phyloP scores from a whole-genome alignment of 2,113 vertebrate genomes.

The Leptobrachium leishanense region DNA sequence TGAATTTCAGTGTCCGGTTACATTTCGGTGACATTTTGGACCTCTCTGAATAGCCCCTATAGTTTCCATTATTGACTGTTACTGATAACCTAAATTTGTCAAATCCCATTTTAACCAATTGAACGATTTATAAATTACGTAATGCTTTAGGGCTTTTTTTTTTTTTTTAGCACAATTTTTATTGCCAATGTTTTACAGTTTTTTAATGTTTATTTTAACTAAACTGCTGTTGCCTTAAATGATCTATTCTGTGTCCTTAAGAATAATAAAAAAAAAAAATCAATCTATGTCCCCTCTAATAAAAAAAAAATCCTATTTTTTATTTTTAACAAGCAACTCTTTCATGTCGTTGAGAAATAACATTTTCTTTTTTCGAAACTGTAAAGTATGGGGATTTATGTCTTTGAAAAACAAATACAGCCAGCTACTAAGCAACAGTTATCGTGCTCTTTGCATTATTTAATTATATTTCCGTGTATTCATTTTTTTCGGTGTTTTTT shows the following conservation, averaged over 20 bases:
- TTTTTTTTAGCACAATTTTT: too few species aligned
- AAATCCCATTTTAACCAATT: too few species aligned
- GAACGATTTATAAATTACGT: too few species aligned
- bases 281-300: neutral
- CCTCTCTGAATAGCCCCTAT: too few species aligned
- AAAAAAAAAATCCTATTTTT: neutral
- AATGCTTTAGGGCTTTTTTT: too few species aligned
- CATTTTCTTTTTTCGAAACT: neutral
- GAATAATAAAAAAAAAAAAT: neutral
- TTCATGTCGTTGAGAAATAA: slow-evolving; percentile 4
- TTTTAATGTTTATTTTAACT: neutral
- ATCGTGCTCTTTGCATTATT: neutral
- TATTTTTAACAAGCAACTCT: slow-evolving; percentile 5
- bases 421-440: neutral
- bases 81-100: too few species aligned
- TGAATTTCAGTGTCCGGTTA: too few species aligned
- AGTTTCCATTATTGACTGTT: too few species aligned
- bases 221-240: neutral
- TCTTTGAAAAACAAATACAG: slow-evolving; percentile 10
- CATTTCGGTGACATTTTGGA: too few species aligned
- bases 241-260: neutral
- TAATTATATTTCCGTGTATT: neutral
- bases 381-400: slow-evolving; percentile 7
- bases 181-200: too few species aligned
- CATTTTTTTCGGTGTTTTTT: neutral